A percentile compares a stretch with the other conserved stretches of the same genome.
Conservation (phyloP, 2,888 invertebrate genomes). For the Callimorpha dominula region DNA sequence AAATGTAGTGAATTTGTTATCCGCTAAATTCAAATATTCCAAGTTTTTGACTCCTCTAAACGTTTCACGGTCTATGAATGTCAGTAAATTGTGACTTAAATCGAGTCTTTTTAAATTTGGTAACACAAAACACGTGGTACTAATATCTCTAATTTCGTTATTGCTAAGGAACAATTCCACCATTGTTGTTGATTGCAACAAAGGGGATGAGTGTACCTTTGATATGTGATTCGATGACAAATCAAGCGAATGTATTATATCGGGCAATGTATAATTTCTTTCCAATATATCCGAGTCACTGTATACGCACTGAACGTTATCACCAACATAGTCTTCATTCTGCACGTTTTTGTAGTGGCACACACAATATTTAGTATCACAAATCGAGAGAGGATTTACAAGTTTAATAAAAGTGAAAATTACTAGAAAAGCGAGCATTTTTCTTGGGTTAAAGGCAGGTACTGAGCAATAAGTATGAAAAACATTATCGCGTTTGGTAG, state of each 20-base stretch:
- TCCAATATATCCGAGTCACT: constrained; percentile 49
- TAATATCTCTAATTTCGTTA: constrained; percentile 69
- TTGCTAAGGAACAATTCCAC: constrained; percentile 64
- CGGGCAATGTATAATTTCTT: constrained; percentile 62
- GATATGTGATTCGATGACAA: constrained; percentile 73
- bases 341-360: constrained; percentile 58
- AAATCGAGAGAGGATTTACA: constrained; percentile 62
- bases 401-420: constrained; percentile 50
- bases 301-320: constrained; percentile 71
- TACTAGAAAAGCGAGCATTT: constrained; percentile 54
- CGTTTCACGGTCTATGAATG: constrained; percentile 68
- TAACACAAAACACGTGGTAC: constrained; percentile 62
- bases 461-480: constrained; percentile 47
- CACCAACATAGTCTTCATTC: constrained; percentile 63
- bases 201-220: constrained; percentile 50
- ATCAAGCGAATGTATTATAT: constrained; percentile 65
- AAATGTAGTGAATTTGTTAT: constrained; percentile 76
- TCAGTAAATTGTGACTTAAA: constrained; percentile 74
- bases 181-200: constrained; percentile 66
- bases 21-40: constrained; percentile 76
- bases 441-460: constrained; percentile 36
- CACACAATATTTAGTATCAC: constrained; percentile 64
- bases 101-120: constrained; percentile 73
- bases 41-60: constrained; percentile 75
- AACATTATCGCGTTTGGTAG: constrained; percentile 62